Conservation (phyloP, 2,797 vertebrate genomes). For the Molothrus aeneus region DNA sequence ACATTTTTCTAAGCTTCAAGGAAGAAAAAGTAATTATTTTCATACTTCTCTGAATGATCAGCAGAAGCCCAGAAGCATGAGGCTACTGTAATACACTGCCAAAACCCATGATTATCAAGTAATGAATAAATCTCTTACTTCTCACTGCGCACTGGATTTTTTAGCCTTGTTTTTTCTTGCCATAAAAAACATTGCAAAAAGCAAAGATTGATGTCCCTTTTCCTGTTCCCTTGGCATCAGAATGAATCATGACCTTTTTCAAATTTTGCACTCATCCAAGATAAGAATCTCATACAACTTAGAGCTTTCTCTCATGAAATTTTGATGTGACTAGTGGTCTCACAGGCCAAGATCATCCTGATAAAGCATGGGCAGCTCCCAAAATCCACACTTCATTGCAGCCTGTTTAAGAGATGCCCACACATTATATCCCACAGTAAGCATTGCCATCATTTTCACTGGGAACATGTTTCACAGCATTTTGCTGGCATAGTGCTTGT, state of each 20-base stretch:
- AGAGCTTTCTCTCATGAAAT: not conserved
- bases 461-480: not conserved
- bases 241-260: not conserved
- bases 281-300: not conserved
- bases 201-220: not conserved
- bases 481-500: not conserved
- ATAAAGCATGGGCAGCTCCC: not conserved
- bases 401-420: not conserved
- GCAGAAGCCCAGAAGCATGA: not conserved
- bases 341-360: not conserved
- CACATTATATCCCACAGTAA: not conserved
- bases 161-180: not conserved
- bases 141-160: not conserved
- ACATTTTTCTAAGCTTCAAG: not conserved
- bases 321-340: not conserved
- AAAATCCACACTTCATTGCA: not conserved
- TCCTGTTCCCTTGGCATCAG: not conserved
- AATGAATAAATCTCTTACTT: not conserved
- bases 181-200: not conserved
- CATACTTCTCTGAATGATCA: not conserved
- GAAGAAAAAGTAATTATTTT: constrained; percentile 17
- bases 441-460: not conserved
- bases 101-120: not conserved
- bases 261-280: not conserved
- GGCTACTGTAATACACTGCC: not conserved